phyloP scores from a whole-genome alignment of 2,113 vertebrate species.

The Connochaetes taurinus region DNA sequence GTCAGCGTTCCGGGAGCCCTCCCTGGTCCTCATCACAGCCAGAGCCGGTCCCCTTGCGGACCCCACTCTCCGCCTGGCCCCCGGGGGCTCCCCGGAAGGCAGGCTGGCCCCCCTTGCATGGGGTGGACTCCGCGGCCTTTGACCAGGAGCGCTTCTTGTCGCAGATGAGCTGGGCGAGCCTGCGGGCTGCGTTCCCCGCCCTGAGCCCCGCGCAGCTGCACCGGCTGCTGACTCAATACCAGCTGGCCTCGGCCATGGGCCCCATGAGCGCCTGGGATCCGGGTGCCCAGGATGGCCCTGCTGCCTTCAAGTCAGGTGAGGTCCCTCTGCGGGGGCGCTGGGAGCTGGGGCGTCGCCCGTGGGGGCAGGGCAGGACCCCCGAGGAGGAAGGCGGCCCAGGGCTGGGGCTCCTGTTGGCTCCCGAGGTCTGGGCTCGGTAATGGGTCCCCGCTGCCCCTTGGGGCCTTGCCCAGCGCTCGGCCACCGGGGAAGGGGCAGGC shows the following conservation, averaged over 20 bases:
- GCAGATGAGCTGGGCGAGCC: slow-evolving; percentile 87
- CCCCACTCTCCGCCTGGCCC: rapidly evolving
- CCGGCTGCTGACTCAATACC: slow-evolving; percentile 91
- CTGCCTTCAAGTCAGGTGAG: slow-evolving; percentile 86
- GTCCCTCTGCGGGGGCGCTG: rapidly evolving
- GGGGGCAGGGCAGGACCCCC: neutral
- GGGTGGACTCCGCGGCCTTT: rapidly evolving
- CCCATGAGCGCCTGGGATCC: slow-evolving; percentile 87
- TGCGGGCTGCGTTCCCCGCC: slow-evolving; percentile 84
- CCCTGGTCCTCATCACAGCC: neutral
- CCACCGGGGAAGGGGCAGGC: neutral
- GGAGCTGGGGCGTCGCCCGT: rapidly evolving
- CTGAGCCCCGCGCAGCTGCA: slow-evolving; percentile 91
- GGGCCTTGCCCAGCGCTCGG: rapidly evolving
- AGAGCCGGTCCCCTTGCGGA: neutral
- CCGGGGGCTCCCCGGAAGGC: rapidly evolving
- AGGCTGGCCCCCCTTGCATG: rapidly evolving
- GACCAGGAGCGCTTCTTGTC: neutral
- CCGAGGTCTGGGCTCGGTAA: neutral
- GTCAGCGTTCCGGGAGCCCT: rapidly evolving
- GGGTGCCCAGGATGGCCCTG: slow-evolving; percentile 81
- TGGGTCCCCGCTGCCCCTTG: neutral
- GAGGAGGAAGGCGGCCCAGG: neutral
- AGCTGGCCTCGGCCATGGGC: slow-evolving; percentile 86
- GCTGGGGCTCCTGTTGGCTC: neutral